Base-by-base conservation (phyloP, 1,140 invertebrate genomes). In the Ladona fulva region DNA sequence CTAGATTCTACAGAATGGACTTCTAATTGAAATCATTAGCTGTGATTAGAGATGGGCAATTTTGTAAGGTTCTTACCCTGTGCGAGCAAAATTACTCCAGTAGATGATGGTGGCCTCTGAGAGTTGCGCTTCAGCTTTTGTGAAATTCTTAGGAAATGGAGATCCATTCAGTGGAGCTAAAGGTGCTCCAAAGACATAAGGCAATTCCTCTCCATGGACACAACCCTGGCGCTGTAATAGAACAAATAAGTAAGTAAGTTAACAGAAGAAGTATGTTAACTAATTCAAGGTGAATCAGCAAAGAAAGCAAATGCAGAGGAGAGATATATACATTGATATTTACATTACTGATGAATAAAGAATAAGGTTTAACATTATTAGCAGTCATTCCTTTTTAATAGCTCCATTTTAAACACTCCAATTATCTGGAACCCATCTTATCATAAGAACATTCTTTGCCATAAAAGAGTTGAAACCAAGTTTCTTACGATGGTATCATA, bases 71-170 rank as follows among this genome's bases (percentile, higher is more conserved):
- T 8, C 92, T 92, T 88, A 99, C 97, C 97, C 97, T n/a, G 93
- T 95, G 84, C 94, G 94, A 16, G 95, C 95, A 84, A 99, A 99
- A 87, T 99, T 99, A n/a, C 95, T 92, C 87, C 97, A 93, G 83
- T 97, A 97, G 29, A 93, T 90, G 89, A 99, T 98, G 75, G 97
- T 93, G 77, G 93, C 93, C 86, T 98, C 95, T 0, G 96, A 93
- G 8, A 99, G 87, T 76, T 92, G 90, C 77, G 93, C 89, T 87
- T 99, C 97, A 24, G 92, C 90, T 84, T 93, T 94, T 10, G 94
- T 97, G 86, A 96, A 99, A 86, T 96, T 95, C 81, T 91, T 90
- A 29, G 91, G 91, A 84, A 96, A 97, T 82, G 93, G 92, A 6
- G 85, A 88, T 77, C 81, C 81, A 78, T 91, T 91, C 73, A 96